These are phyloP conservation scores for Scaptomyza reducta DNA, from an alignment of 2,888 invertebrate genomes.

Conservation along the genomic window DNA sequence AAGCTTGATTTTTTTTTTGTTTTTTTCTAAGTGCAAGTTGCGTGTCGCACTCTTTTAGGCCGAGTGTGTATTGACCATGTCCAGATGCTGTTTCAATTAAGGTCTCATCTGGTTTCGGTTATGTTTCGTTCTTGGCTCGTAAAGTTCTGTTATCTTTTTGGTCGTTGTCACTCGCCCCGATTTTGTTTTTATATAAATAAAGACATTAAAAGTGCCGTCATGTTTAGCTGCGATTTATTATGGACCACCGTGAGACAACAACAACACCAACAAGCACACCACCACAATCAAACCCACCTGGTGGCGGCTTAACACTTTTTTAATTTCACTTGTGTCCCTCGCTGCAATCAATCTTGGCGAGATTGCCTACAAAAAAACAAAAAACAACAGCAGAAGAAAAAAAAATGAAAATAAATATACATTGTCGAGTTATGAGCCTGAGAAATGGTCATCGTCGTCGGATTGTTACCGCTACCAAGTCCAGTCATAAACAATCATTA, in stretches of 20 bases:
- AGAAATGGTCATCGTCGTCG: conserved; percentile 51
- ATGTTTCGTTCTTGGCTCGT: conserved; percentile 27
- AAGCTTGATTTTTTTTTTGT: neutral
- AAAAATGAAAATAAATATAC: conserved; percentile 4
- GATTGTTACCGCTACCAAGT: conserved; percentile 13
- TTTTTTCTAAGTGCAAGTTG: conserved; percentile 25
- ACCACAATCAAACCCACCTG: conserved; percentile 13
- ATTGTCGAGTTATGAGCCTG: conserved; percentile 66
- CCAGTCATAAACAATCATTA: conserved; percentile 74
- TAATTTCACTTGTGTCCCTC: conserved; percentile 71
- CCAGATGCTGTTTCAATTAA: conserved; percentile 66
- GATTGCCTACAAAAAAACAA: conserved; percentile 8
- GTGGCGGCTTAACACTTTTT: conserved; percentile 74
- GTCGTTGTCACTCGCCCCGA: conserved; percentile 70
- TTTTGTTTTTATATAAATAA: conserved; percentile 76
- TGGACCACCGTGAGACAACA: conserved; percentile 66
- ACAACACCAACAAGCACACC: neutral
- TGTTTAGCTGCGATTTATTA: conserved; percentile 69
- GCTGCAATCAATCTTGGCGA: conserved; percentile 67
- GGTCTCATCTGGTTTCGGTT: conserved; percentile 24
- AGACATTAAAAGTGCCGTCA: conserved; percentile 78
- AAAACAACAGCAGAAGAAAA: conserved; percentile 31
- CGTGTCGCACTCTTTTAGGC: conserved; percentile 11
- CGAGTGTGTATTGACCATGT: conserved; percentile 6
- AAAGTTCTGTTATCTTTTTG: conserved; percentile 63